Evolutionary conservation across 2,888 invertebrate genomes (phyloP).

Genomic region (Deilephila porcellus): DNA sequence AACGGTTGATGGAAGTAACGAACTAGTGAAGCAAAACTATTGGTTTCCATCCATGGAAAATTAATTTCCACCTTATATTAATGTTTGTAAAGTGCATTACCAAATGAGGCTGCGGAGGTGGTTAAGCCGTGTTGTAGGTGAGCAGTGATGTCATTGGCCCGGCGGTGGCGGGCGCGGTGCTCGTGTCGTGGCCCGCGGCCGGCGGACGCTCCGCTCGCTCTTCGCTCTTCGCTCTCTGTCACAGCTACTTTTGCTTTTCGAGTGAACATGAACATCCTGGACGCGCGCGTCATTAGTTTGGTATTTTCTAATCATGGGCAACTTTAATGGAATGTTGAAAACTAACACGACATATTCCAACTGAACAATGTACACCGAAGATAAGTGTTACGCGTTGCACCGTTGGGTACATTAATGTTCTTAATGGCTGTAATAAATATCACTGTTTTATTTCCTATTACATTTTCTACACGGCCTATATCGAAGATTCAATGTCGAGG

Average conservation of each 20-base stretch:
- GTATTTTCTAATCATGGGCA: conserved; percentile 72
- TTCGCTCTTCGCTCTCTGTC: conserved; percentile 71
- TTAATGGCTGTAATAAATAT: conserved; percentile 11
- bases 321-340: conserved; percentile 53
- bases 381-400: conserved; percentile 23
- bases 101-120: conserved; percentile 41
- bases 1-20: conserved; percentile 47
- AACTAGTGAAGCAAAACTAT: conserved; percentile 31
- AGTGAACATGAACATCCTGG: conserved; percentile 75
- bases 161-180: conserved; percentile 65
- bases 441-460: conserved; percentile 19
- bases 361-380: conserved; percentile 24
- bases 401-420: conserved; percentile 17
- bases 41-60: conserved; percentile 10
- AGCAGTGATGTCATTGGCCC: conserved; percentile 77
- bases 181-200: conserved; percentile 57
- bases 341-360: conserved; percentile 31
- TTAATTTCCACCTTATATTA: conserved; percentile 52
- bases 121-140: conserved; percentile 60
- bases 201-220: conserved; percentile 69
- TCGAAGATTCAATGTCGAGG: conserved; percentile 16
- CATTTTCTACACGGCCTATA: conserved; percentile 8
- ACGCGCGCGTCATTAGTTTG: conserved; percentile 71
- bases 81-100: conserved; percentile 55
- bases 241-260: conserved; percentile 79